Percentiles rank a stretch among this genome's conserved stretches.
phyloP scores from a whole-genome alignment of 2,113 vertebrate genomes.

The Equus quagga region DNA sequence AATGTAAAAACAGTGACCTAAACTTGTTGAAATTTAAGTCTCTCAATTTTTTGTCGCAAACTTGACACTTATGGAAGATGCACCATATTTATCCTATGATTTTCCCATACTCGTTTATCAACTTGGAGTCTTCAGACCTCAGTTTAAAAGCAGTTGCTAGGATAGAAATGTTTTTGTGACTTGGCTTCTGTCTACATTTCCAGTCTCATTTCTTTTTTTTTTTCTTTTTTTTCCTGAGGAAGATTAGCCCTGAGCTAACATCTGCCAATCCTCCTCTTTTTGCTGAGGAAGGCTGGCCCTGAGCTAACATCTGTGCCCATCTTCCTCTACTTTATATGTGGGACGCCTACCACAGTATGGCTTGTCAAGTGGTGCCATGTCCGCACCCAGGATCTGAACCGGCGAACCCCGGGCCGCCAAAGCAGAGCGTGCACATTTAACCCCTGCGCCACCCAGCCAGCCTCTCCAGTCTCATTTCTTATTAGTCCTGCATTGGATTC shows the following conservation, averaged over 20 bases:
- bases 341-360: too few relatives aligned
- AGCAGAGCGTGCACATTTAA: too few relatives aligned
- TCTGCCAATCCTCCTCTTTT: too few relatives aligned
- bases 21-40: neutral
- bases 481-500: neutral
- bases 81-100: neutral
- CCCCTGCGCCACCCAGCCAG: too few relatives aligned
- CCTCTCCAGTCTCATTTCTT: neutral
- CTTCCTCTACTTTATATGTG: too few relatives aligned
- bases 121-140: neutral
- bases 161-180: neutral
- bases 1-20: conserved; percentile 37
- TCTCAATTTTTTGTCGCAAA: neutral
- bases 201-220: neutral
- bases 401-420: too few relatives aligned
- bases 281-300: too few relatives aligned
- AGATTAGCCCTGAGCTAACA: too few relatives aligned
- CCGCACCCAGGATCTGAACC: too few relatives aligned
- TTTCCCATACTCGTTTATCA: neutral
- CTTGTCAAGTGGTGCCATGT: too few relatives aligned
- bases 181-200: neutral
- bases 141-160: neutral
- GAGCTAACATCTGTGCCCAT: too few relatives aligned
- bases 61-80: neutral
- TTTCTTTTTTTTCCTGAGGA: too few relatives aligned